Evolutionary conservation across 2,888 invertebrate species (phyloP), one percentile per base, ranked within the genome.

Genomic region (Pardosa pseudoannulata): DNA sequence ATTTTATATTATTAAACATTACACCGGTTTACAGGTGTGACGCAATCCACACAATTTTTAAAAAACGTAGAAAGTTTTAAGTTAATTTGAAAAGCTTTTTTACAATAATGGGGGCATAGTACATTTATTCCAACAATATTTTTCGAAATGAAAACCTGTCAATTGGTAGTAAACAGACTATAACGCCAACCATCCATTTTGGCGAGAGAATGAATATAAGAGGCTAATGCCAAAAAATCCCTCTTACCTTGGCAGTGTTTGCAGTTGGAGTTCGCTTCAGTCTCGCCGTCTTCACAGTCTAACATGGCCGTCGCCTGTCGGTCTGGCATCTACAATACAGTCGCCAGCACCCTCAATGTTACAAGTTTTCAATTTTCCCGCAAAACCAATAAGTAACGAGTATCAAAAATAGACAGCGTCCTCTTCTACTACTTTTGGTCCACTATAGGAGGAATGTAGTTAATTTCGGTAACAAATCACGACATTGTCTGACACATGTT

Each of bases 241-340:
- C n/a, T 27, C 83, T 67, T 78, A 83, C 83, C 83, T 83, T 83
- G 78, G 78, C 83, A 83, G 56, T 83, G 83, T 73, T 72, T 83
- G 72, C 83, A 83, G 76, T 83, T 78, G 83, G 82, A 82, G 82
- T 82, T 82, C 19, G 64, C 76, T 41, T 78, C 72, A 78, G 78
- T 83, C 67, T 78, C 83, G 46, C 78, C 78, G 83, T 83, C 83
- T 67, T 83, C 83, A 83, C 83, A 83, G 78, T 83, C 83, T 78
- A 83, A 83, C 83, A 83, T 83, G 83, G 83, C 83, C 83, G 83
- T 31, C 72, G 46, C 72, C 78, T 78, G 76, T 46, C 83, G 46
- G 72, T 83, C 83, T 31, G 72, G 78, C 83, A 78, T 83, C 50
- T 70, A 76, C 32, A 31, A 46, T 28, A 28, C 56, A 46, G 36